Conservation (phyloP, 2,113 vertebrate species). For the Plestiodon gilberti region DNA sequence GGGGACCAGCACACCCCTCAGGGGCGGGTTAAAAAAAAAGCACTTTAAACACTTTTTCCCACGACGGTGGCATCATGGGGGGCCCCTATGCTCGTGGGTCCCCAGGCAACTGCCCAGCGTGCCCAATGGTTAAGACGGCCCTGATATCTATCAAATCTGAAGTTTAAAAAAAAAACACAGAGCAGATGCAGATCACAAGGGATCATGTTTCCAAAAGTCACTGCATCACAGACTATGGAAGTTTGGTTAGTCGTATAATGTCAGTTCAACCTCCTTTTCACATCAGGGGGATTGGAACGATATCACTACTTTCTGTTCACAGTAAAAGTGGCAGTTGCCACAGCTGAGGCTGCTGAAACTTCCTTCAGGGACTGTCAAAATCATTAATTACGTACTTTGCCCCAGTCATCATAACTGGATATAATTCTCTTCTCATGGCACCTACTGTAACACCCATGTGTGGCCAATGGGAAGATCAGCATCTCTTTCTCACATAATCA, state of each 20-base stretch:
- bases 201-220: neutral
- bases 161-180: conserved; percentile 40
- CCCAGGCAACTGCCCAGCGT: too few species aligned
- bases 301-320: neutral
- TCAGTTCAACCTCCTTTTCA: neutral
- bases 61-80: too few species aligned
- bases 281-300: neutral
- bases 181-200: neutral
- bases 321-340: neutral
- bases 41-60: too few species aligned
- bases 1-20: too few species aligned
- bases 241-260: neutral
- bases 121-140: too few species aligned
- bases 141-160: conserved; percentile 40
- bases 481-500: conserved; percentile 11
- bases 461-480: neutral
- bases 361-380: neutral
- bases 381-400: neutral
- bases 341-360: neutral
- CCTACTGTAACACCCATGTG: conserved; percentile 3
- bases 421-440: neutral
- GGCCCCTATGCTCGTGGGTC: too few species aligned
- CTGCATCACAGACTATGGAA: neutral
- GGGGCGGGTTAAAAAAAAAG: too few species aligned
- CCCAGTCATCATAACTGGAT: neutral